A percentile compares a stretch with the other conserved stretches of the same genome.
Evolutionary conservation across 2,113 vertebrate genomes (phyloP).

Genomic region (Oncorhynchus kisutch): DNA sequence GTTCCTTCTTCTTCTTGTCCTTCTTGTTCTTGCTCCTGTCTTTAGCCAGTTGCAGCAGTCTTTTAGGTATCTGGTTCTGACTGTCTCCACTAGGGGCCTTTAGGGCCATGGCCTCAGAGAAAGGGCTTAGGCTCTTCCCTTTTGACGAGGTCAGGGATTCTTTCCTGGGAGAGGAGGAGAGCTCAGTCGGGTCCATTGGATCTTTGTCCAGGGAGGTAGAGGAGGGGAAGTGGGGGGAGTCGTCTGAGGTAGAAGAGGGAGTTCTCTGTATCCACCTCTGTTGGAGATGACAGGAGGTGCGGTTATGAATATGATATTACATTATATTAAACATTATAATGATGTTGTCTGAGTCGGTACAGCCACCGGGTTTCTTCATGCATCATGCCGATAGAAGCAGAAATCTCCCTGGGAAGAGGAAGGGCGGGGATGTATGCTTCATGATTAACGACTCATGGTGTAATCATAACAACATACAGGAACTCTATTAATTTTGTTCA

Average conservation of each 20-base stretch:
- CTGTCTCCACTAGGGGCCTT: constrained; percentile 72
- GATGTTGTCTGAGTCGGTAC: no score
- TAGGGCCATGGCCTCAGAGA: constrained; percentile 74
- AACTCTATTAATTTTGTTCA: no score
- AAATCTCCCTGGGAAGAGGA: no score
- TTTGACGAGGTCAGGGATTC: constrained; percentile 80
- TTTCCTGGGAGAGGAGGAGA: constrained; percentile 78
- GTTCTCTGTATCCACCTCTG: constrained; percentile 61
- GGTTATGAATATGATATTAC: background rate
- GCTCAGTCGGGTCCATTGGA: constrained; percentile 74
- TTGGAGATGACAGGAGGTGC: background rate
- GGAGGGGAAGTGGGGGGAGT: constrained; percentile 67
- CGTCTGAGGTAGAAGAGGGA: constrained; percentile 80
- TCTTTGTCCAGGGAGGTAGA: constrained; percentile 75
- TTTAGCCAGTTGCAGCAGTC: constrained; percentile 70
- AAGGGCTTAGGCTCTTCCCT: constrained; percentile 85
- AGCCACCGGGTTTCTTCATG: no score
- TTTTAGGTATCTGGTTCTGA: constrained; percentile 75
- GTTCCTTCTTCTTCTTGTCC: no score
- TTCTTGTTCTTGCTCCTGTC: no score
- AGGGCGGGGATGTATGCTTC: no score
- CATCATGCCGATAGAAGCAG: no score
- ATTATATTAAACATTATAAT: no score
- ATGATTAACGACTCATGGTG: no score
- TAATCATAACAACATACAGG: no score